phyloP scores from a whole-genome alignment of 2,113 vertebrate species.

The Sciurus niger region DNA sequence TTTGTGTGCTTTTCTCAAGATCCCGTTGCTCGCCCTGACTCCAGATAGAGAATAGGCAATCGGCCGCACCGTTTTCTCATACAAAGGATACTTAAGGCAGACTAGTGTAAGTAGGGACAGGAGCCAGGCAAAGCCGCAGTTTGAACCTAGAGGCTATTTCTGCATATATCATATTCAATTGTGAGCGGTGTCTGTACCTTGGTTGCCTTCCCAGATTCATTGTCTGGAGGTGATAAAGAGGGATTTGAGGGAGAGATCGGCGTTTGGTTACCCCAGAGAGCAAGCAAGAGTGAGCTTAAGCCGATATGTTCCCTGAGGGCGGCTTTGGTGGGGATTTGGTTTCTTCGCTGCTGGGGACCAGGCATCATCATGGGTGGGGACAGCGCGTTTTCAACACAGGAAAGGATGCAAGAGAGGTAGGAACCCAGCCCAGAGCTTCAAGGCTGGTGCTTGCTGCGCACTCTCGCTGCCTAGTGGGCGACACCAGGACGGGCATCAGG shows the following conservation, averaged over 20 bases:
- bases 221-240: background rate
- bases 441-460: background rate
- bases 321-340: background rate
- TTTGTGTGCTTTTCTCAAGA: background rate
- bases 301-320: background rate
- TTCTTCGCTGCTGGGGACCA: background rate
- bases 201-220: background rate
- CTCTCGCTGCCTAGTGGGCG: background rate
- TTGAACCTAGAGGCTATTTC: background rate
- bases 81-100: slow-evolving; percentile 67
- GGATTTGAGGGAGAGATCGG: background rate
- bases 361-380: background rate
- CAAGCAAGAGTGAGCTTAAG: background rate
- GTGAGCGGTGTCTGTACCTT: background rate
- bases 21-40: background rate
- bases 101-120: background rate
- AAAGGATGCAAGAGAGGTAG: background rate
- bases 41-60: background rate
- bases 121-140: background rate
- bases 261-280: slow-evolving; percentile 3
- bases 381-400: background rate
- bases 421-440: background rate
- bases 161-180: background rate
- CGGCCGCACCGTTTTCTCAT: slow-evolving; percentile 49
- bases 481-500: background rate